Evolutionary conservation across 2,888 invertebrate species (phyloP).

Genomic region (Mythimna lalbum): DNA sequence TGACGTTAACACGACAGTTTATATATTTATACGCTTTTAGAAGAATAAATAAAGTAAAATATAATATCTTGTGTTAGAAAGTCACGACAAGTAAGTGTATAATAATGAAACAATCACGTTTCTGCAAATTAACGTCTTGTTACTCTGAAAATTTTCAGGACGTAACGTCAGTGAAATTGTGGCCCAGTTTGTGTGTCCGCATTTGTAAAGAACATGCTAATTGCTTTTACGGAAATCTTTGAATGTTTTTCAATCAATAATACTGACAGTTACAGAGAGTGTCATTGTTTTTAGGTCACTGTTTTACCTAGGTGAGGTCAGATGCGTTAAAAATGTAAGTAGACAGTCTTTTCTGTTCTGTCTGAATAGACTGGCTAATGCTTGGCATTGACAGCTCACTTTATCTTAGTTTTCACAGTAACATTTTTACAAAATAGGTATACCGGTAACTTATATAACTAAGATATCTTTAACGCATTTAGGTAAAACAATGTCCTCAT

Average conservation of each 20-base stretch:
- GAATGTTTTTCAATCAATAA: constrained; percentile 15
- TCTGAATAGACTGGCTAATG: neutral
- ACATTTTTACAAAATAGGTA: neutral
- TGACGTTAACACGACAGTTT: constrained; percentile 39
- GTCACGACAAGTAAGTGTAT: constrained; percentile 39
- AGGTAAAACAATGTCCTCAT: no score
- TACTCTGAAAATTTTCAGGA: constrained; percentile 30
- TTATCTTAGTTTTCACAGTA: neutral
- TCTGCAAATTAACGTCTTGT: constrained; percentile 21
- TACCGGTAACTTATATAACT: neutral
- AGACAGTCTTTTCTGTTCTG: no score
- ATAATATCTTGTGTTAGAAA: constrained; percentile 55
- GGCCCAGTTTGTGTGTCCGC: constrained; percentile 39
- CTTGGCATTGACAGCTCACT: neutral
- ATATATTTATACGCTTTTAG: constrained; percentile 44
- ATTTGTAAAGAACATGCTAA: constrained; percentile 49
- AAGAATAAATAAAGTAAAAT: constrained; percentile 30
- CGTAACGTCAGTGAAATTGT: constrained; percentile 24
- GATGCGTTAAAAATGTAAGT: no score
- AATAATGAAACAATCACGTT: constrained; percentile 59
- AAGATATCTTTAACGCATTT: no score
- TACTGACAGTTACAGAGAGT: constrained; percentile 9
- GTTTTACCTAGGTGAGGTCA: neutral
- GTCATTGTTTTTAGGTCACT: constrained; percentile 5
- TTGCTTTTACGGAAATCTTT: constrained; percentile 13